Conservation (phyloP, 2,113 vertebrate genomes). For the Ptychochromis oligacanthus region DNA sequence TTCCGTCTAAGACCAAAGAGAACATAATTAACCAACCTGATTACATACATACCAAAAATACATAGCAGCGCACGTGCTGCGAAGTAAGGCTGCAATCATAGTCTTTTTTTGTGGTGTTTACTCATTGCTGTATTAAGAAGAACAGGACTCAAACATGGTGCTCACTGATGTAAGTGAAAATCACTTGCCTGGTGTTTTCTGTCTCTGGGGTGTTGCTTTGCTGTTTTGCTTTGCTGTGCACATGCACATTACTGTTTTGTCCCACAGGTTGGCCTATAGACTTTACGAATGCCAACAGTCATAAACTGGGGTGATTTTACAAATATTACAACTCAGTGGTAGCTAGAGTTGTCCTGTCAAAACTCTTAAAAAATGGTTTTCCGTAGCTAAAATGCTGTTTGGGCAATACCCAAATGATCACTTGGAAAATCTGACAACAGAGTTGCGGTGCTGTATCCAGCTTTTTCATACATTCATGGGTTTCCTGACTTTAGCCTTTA, state of each 20-base stretch:
- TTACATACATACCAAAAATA: neutral
- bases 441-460: too few relatives aligned
- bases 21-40: neutral
- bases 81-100: neutral
- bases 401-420: neutral
- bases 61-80: neutral
- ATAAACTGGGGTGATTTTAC: neutral
- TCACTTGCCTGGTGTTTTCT: neutral
- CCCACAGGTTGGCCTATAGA: neutral
- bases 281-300: neutral
- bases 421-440: neutral
- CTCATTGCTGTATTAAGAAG: neutral
- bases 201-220: neutral
- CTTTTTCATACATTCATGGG: neutral
- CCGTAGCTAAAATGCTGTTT: neutral
- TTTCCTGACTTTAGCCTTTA: neutral
- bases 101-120: neutral
- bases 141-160: neutral
- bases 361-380: neutral
- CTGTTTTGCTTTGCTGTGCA: neutral
- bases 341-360: neutral
- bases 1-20: neutral
- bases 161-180: neutral
- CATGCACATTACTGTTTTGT: neutral
- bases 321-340: neutral